These are phyloP conservation scores for Ptychobarbus kaznakovi DNA, from an alignment of 2,797 vertebrate genomes.

Conservation along the genomic window DNA sequence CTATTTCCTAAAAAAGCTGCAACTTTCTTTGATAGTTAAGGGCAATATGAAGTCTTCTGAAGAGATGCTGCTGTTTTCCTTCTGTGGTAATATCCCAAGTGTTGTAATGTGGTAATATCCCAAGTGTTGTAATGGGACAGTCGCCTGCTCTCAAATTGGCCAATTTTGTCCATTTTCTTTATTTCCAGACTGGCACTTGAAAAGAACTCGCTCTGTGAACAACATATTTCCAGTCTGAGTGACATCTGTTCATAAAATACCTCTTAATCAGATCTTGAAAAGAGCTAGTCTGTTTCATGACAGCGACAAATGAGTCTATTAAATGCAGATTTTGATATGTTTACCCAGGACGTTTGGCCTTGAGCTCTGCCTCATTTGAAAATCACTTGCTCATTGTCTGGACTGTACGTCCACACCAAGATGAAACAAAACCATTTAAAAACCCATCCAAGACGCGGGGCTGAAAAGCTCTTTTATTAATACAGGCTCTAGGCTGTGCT, in stretches of 20 bases:
- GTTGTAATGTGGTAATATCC: slow-evolving; percentile 68
- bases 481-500: slow-evolving; percentile 65
- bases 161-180: slow-evolving; percentile 65
- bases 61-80: slow-evolving; percentile 65
- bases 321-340: slow-evolving; percentile 58
- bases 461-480: slow-evolving; percentile 62
- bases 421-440: slow-evolving; percentile 32
- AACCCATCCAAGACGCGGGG: not conserved
- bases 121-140: slow-evolving; percentile 69
- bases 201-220: slow-evolving; percentile 58
- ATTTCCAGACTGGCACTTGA: slow-evolving; percentile 69
- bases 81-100: slow-evolving; percentile 65
- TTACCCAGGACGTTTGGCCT: slow-evolving; percentile 53
- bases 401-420: not conserved
- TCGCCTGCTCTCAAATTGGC: slow-evolving; percentile 68
- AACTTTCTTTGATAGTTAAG: slow-evolving; percentile 82
- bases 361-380: slow-evolving; percentile 54
- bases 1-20: slow-evolving; percentile 49
- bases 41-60: slow-evolving; percentile 73
- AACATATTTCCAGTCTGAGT: slow-evolving; percentile 54
- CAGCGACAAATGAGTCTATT: slow-evolving; percentile 61
- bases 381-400: slow-evolving; percentile 53
- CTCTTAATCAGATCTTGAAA: slow-evolving; percentile 62
- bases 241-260: slow-evolving; percentile 60
- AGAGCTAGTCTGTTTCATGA: slow-evolving; percentile 66